Percentiles rank a stretch among this genome's conserved stretches.
Evolutionary conservation across 2,113 vertebrate species (phyloP).

Genomic region (Fregata magnificens): DNA sequence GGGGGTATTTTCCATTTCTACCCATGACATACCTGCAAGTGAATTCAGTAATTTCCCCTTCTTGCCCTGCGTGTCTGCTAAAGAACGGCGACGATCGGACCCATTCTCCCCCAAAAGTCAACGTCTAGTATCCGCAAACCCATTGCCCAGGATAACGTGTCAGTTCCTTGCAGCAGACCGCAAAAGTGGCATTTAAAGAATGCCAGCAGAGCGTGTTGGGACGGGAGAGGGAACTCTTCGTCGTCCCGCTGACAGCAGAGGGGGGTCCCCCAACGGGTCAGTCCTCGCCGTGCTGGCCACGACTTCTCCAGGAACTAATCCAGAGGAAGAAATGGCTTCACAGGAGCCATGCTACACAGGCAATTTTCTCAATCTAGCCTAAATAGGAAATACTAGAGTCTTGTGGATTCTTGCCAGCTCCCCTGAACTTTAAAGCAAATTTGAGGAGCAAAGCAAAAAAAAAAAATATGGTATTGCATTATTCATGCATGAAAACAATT

Average conservation of each 20-base stretch:
- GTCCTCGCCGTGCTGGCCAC: accelerated
- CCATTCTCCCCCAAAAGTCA: not conserved
- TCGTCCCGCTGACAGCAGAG: not conserved
- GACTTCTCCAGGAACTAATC: accelerated
- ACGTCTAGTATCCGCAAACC: accelerated
- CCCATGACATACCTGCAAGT: not conserved
- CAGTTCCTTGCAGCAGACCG: accelerated
- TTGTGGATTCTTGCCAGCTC: not conserved
- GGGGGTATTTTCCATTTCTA: not conserved
- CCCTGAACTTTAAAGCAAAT: not conserved
- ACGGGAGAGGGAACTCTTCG: not conserved
- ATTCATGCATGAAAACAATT: not conserved
- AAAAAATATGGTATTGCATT: not conserved
- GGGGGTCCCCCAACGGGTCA: not conserved
- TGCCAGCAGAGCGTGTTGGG: accelerated
- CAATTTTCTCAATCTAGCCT: not conserved
- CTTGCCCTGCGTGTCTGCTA: accelerated
- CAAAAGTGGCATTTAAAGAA: accelerated
- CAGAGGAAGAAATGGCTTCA: not conserved
- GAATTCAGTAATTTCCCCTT: not conserved
- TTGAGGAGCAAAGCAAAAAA: not conserved
- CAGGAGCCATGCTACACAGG: accelerated
- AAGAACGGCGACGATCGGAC: accelerated
- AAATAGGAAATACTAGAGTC: not conserved
- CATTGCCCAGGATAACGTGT: accelerated